A percentile compares a stretch with the other conserved stretches of the same genome.
Conservation (phyloP, 2,797 vertebrate genomes). For the Pseudochirops cupreus region DNA sequence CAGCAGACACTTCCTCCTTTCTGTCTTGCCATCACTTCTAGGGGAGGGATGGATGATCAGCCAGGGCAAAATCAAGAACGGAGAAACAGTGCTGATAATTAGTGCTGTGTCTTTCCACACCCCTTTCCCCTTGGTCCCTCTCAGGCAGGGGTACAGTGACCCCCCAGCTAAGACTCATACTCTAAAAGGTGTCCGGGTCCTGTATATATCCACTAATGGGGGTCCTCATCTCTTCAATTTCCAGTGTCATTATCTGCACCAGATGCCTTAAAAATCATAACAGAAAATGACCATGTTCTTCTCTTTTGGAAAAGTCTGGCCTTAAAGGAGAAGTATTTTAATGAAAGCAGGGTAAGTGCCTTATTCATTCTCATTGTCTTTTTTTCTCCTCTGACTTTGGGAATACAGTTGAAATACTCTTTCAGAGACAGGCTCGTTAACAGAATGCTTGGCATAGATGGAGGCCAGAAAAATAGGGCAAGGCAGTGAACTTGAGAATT, state of each 20-base stretch:
- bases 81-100: not conserved
- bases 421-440: slow-evolving; percentile 56
- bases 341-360: slow-evolving; percentile 94
- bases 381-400: slow-evolving; percentile 19
- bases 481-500: slow-evolving; percentile 42
- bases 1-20: not conserved
- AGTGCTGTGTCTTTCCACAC: not conserved
- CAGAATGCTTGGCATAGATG: slow-evolving; percentile 2
- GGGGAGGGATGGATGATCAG: not conserved
- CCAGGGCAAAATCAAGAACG: not conserved
- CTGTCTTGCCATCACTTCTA: not conserved
- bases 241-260: slow-evolving; percentile 93
- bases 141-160: not conserved
- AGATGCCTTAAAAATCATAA: slow-evolving; percentile 95
- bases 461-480: not conserved
- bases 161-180: not conserved
- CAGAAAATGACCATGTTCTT: slow-evolving; percentile 94
- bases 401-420: slow-evolving; percentile 13
- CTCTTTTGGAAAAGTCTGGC: slow-evolving; percentile 98
- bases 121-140: not conserved
- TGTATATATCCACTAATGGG: slow-evolving; percentile 21
- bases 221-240: slow-evolving; percentile 24
- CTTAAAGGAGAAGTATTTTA: slow-evolving; percentile 93
- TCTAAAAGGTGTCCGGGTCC: not conserved
- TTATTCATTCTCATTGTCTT: not conserved